Evolutionary conservation across 2,797 vertebrate species (phyloP).

Genomic region (Ctenopoma kingsleyae): DNA sequence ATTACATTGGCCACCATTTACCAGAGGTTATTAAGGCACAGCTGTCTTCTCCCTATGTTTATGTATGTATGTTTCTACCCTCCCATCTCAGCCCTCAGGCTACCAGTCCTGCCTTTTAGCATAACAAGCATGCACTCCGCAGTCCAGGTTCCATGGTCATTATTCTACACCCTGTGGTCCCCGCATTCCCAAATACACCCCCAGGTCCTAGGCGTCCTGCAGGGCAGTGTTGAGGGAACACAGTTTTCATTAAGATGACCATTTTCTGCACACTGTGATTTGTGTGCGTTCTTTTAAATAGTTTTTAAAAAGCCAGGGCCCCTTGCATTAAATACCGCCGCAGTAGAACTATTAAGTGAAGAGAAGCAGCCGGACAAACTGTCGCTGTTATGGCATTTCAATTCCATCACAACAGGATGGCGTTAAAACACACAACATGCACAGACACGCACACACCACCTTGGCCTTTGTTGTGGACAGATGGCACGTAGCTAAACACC

Average conservation of each 20-base stretch:
- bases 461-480: slow-evolving; percentile 50
- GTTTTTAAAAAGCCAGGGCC: slow-evolving; percentile 75
- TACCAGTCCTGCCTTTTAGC: slow-evolving; percentile 75
- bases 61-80: slow-evolving; percentile 68
- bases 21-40: slow-evolving; percentile 72
- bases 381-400: slow-evolving; percentile 76
- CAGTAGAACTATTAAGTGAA: slow-evolving; percentile 80
- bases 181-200: slow-evolving; percentile 72
- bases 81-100: slow-evolving; percentile 65
- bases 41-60: slow-evolving; percentile 70
- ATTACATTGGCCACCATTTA: slow-evolving; percentile 72
- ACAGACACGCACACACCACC: slow-evolving; percentile 40
- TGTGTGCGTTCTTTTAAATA: slow-evolving; percentile 76
- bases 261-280: slow-evolving; percentile 83
- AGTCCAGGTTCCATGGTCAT: slow-evolving; percentile 74
- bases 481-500: slow-evolving; percentile 53
- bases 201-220: slow-evolving; percentile 62
- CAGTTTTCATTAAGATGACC: slow-evolving; percentile 83
- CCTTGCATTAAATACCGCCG: slow-evolving; percentile 78
- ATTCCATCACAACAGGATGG: slow-evolving; percentile 72
- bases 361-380: slow-evolving; percentile 68
- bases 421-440: slow-evolving; percentile 46
- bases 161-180: slow-evolving; percentile 79
- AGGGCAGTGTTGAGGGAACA: slow-evolving; percentile 65
- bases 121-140: slow-evolving; percentile 76